phyloP scores from a whole-genome alignment of 2,113 vertebrate species.

The Eleginops maclovinus region DNA sequence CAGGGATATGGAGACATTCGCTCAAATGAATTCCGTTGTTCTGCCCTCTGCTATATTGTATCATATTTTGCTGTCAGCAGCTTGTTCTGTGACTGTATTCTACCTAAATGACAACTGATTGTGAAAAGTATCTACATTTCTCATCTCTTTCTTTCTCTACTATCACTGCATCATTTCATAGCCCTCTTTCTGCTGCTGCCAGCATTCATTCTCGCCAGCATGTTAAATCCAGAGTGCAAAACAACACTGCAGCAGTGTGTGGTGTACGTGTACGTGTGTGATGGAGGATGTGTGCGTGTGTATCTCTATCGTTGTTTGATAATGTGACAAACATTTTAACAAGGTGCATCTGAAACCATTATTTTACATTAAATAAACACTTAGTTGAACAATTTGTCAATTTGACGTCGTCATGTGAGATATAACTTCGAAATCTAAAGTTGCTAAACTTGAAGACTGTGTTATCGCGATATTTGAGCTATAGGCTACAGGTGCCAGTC shows the following conservation, averaged over 20 bases:
- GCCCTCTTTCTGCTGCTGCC: slow-evolving; percentile 47
- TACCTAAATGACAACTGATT: slow-evolving; percentile 15
- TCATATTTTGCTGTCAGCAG: slow-evolving; percentile 22
- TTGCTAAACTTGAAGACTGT: neutral
- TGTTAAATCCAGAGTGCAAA: slow-evolving; percentile 29
- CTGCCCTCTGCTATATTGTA: neutral
- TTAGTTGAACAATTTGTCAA: fast-evolving
- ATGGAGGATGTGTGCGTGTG: neutral
- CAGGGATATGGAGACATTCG: neutral
- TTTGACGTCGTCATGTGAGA: neutral
- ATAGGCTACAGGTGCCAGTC: slow-evolving; percentile 59
- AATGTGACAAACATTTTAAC: neutral
- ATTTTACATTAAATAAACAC: neutral
- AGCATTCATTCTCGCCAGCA: slow-evolving; percentile 56
- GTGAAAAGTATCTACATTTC: slow-evolving; percentile 29
- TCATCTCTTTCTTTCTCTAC: slow-evolving; percentile 30
- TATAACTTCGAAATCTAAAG: neutral
- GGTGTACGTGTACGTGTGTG: neutral
- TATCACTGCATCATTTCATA: slow-evolving; percentile 39
- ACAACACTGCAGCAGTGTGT: slow-evolving; percentile 31
- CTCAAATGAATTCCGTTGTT: neutral
- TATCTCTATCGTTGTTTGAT: neutral
- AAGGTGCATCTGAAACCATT: neutral
- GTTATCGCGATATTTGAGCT: slow-evolving; percentile 47
- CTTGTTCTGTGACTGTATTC: slow-evolving; percentile 10